Base-by-base conservation (phyloP, 2,797 vertebrate genomes). In the Poeciliopsis infans region DNA sequence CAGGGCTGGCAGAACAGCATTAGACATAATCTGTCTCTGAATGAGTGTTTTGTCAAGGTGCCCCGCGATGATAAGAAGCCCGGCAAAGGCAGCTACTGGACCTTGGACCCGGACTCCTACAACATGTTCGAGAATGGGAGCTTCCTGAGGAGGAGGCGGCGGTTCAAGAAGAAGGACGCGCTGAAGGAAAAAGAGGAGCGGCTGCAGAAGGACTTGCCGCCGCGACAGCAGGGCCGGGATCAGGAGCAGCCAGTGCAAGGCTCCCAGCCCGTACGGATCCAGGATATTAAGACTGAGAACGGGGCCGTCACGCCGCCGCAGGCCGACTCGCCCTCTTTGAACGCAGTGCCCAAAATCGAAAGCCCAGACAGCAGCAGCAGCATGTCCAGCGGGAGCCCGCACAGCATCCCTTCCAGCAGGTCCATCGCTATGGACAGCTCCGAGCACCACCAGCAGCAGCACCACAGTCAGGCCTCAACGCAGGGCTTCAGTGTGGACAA, bases 261-360 rank as follows among this genome's bases (percentile, higher is more conserved):
- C 81, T 93, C 94, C 47, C 95, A 95, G 85, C 97, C 97, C 0
- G 96, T 98, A 82, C 93, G 97, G 90, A 95, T 98, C 88, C 98
- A 98, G 96, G 98, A 99, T 95, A 99, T 99, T 90, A 99, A 99
- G 91, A 98, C 97, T 0, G 97, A 99, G 94, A 99, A 98, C 91
- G 97, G 97, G 79, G 90, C 96, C 6, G 93, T 95, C 77, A 97
- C 97, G 36, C 97, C 98, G 7, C 97, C 97, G 1, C 97, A 97
- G 93, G 96, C 96, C 81, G 94, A 96, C 83, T 96, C 97, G 10
- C 98, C 98, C 69, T 95, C 96, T 3, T 85, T 97, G 78, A 96
- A 91, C 91, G 87, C 96, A 33, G 97, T 98, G 92, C 96, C 97
- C 79, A 98, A 98, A 87, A 97, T 97, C 84, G 98, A 98, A 88